phyloP scores from a whole-genome alignment of 2,888 invertebrate species.

The Clistopyga incitator region DNA sequence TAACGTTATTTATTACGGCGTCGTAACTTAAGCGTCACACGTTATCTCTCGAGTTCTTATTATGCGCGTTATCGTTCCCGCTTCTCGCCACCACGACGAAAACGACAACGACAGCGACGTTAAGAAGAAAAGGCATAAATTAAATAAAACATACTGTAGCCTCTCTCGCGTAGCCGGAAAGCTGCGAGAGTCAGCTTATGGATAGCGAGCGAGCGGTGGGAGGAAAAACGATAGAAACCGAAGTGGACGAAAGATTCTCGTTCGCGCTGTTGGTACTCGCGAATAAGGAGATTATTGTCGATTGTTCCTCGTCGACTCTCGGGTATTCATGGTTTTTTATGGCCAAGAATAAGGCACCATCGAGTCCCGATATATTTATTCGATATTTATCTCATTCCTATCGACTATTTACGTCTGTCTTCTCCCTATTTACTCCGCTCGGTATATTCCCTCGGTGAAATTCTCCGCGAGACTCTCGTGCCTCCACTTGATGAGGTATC shows the following conservation, averaged over 20 bases:
- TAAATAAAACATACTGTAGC: slow-evolving; percentile 69
- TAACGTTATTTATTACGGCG: slow-evolving; percentile 73
- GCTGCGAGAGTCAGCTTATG: not conserved
- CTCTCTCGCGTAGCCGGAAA: slow-evolving; percentile 41
- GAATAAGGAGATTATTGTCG: slow-evolving; percentile 78
- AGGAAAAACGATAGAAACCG: slow-evolving; percentile 51
- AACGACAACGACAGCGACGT: slow-evolving; percentile 13
- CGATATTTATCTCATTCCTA: slow-evolving; percentile 22
- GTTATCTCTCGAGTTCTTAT: slow-evolving; percentile 77
- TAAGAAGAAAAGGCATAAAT: slow-evolving; percentile 76
- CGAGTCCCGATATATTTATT: slow-evolving; percentile 18
- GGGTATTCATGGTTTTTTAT: slow-evolving; percentile 34
- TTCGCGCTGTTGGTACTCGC: slow-evolving; percentile 6
- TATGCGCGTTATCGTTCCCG: slow-evolving; percentile 76
- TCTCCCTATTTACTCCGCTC: not conserved
- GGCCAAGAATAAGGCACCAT: slow-evolving; percentile 14
- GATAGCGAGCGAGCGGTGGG: not conserved
- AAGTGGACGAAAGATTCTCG: slow-evolving; percentile 52
- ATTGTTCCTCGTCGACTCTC: slow-evolving; percentile 73
- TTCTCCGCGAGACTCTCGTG: slow-evolving; percentile 18
- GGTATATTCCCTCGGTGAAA: slow-evolving; percentile 16
- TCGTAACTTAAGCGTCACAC: slow-evolving; percentile 75
- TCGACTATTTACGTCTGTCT: slow-evolving; percentile 27
- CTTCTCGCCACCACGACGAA: slow-evolving; percentile 56
- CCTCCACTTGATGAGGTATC: slow-evolving; percentile 37